Evolutionary conservation across 2,797 vertebrate species (phyloP), one percentile per base, ranked within the genome.

Genomic region (Falco cherrug): DNA sequence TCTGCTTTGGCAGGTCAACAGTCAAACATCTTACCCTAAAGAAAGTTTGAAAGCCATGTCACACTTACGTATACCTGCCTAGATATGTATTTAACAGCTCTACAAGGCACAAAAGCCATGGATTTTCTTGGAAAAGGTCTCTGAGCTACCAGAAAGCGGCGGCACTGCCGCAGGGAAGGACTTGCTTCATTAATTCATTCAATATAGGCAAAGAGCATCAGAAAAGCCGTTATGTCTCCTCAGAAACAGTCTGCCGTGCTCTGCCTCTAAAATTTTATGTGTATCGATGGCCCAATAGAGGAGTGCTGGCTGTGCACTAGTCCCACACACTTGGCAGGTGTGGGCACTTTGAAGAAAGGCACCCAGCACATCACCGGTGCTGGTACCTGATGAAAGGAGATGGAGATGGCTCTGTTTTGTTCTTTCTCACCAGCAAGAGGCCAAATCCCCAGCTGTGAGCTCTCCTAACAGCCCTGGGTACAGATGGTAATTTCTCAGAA

Each of bases 321-420:
- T 64, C 26, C 84, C 48, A 29, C 0, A 2, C 1, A 1, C 73
- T 75, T 75, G 35, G 39, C 60, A 53, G 59, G 29, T 0, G 0
- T 31, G 35, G 43, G 39, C 37, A 4, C 35, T 48, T 16, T 8
- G 8, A 63, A 51, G 63, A 76, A 8, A 10, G 25, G 5, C 51
- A 33, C 18, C 59, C 5, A 0, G 25, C 3, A 8, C 1, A 8
- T 48, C 47, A 26, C 25, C 1, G 2, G 28, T 78, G 16, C n/a
- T 54, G 35, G 59, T 5, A 28, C 50, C 54, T 20, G 43, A 26
- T 19, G 37, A 41, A 10, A 61, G 37, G n/a, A 56, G 61, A 5
- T 28, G 77, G 57, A 57, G 16, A 19, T 15, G 51, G 41, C 16
- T 82, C 51, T 31, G 37, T 10, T 50, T 67, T 33, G 13, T 39